Evolutionary conservation across 2,888 invertebrate species (phyloP).

Genomic region (Zygaena filipendulae): DNA sequence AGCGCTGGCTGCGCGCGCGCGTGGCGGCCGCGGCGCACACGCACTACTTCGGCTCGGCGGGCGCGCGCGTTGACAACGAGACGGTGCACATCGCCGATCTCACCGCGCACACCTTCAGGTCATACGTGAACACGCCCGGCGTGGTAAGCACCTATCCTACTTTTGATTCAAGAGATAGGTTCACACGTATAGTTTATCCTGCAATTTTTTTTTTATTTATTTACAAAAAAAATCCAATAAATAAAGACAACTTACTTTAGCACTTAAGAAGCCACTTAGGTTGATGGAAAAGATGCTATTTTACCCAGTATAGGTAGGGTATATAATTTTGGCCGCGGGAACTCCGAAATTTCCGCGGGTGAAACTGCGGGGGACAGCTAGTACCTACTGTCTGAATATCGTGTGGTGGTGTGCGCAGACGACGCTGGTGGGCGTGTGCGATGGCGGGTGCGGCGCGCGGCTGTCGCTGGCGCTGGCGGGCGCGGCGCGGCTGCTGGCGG

Average conservation of each 20-base stretch:
- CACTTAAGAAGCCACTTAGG: too few species aligned
- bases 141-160: slow-evolving; percentile 68
- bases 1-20: slow-evolving; percentile 44
- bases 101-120: slow-evolving; percentile 72
- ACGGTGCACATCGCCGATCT: slow-evolving; percentile 72
- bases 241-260: too few species aligned
- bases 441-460: slow-evolving; percentile 79
- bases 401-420: slow-evolving; percentile 73
- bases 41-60: slow-evolving; percentile 44
- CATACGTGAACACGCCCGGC: slow-evolving; percentile 67
- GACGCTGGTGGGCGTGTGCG: slow-evolving; percentile 77
- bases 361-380: too few species aligned
- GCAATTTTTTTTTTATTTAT: too few species aligned
- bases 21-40: slow-evolving; percentile 43
- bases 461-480: slow-evolving; percentile 76
- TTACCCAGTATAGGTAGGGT: too few species aligned
- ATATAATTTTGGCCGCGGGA: too few species aligned
- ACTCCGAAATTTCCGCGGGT: too few species aligned
- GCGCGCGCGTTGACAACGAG: slow-evolving; percentile 23
- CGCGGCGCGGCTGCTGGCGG: slow-evolving; percentile 71
- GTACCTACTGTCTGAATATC: too few species aligned
- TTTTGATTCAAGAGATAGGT: slow-evolving; percentile 3
- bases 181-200: slow-evolving; percentile 1
- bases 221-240: too few species aligned
- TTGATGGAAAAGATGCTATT: too few species aligned